Conservation (phyloP, 1,140 invertebrate genomes). For the Cotesia typhae region DNA sequence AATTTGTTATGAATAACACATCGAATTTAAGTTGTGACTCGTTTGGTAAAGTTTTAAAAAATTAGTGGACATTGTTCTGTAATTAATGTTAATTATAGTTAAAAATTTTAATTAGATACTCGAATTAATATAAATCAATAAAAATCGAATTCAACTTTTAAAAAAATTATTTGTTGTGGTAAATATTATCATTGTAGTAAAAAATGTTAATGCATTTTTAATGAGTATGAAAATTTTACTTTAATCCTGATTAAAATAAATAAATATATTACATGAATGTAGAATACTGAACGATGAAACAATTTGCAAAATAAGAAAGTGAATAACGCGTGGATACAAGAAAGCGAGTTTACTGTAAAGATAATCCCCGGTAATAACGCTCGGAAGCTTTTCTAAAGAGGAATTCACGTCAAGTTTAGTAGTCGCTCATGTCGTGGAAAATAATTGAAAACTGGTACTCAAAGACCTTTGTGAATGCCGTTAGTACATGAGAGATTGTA, state of each 20-base stretch:
- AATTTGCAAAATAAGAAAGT: constrained; percentile 1
- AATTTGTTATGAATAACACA: no score
- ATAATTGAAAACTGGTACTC: constrained; percentile 34
- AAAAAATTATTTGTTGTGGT: no score
- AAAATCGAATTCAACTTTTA: no score
- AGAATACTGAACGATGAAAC: not conserved
- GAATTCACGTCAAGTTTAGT: constrained; percentile 25
- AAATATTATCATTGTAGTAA: no score
- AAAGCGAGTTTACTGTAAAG: constrained; percentile 17
- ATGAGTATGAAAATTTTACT: not conserved
- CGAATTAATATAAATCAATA: no score
- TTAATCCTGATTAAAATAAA: not conserved
- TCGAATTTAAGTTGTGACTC: no score
- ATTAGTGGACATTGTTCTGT: no score
- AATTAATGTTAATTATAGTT: no score
- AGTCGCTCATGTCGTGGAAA: constrained; percentile 28
- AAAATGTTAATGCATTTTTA: not conserved
- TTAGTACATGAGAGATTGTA: constrained; percentile 16
- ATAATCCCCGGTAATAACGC: constrained; percentile 30
- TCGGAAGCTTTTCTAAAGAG: constrained; percentile 24
- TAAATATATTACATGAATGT: not conserved
- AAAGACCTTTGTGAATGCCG: constrained; percentile 28
- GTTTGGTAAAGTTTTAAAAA: no score
- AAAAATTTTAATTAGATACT: no score
- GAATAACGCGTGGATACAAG: not conserved